Percentiles rank a stretch among this genome's conserved stretches.
Evolutionary conservation across 2,113 vertebrate genomes (phyloP).

Genomic region (Erpornis zantholeuca): DNA sequence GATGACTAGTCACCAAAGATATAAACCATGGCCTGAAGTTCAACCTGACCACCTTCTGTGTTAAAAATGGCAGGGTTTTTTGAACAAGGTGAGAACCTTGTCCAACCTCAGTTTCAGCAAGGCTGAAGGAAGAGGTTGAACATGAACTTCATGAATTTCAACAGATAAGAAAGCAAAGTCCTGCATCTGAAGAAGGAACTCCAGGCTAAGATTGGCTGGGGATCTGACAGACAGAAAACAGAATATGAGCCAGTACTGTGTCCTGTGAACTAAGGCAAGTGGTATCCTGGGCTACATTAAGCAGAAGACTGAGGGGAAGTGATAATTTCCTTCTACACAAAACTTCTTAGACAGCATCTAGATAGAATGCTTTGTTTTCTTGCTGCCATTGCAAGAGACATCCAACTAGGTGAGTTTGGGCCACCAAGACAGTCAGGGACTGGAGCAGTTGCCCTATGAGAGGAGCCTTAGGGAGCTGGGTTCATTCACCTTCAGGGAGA

Average conservation of each 20-base stretch:
- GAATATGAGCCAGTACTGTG: rapidly evolving
- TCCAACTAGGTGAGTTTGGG: background rate
- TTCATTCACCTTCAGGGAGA: background rate
- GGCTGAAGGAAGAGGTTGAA: background rate
- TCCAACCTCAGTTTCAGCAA: background rate
- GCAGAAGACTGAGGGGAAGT: background rate
- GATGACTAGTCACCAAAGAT: background rate
- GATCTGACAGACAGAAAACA: background rate
- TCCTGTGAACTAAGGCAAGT: background rate
- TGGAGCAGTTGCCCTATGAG: background rate
- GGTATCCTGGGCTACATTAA: background rate
- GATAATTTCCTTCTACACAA: background rate
- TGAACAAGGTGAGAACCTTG: rapidly evolving
- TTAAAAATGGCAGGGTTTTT: background rate
- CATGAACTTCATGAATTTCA: background rate
- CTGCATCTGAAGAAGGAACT: background rate
- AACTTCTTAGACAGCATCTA: background rate
- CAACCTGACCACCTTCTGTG: background rate
- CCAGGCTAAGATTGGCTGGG: background rate
- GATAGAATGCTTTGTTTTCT: background rate
- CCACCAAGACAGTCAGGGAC: no score
- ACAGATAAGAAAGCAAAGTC: background rate
- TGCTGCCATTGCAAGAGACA: background rate
- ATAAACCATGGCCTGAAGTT: background rate
- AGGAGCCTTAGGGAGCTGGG: background rate